These are phyloP conservation scores for Drosophila yooni DNA, from an alignment of 2,888 invertebrate species.

Conservation along the genomic window DNA sequence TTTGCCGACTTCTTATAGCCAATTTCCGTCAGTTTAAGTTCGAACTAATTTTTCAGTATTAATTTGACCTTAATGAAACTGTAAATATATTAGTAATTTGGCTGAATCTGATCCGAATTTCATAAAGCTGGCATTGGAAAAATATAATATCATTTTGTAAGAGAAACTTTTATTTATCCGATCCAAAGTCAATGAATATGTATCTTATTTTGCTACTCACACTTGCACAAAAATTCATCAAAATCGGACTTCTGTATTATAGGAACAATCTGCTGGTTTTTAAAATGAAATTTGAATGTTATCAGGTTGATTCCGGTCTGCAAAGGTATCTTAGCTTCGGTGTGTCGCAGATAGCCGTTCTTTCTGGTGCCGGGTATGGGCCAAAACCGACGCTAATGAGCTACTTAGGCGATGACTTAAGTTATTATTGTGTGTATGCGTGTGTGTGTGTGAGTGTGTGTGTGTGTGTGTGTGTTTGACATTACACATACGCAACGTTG, in stretches of 20 bases:
- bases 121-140: neutral
- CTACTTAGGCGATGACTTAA: constrained; percentile 76
- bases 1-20: accelerated
- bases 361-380: constrained; percentile 42
- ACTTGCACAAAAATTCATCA: neutral
- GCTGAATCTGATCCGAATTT: neutral
- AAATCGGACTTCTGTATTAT: neutral
- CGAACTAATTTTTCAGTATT: neutral
- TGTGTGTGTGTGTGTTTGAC: constrained; percentile 37
- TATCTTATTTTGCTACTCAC: neutral
- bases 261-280: neutral
- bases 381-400: constrained; percentile 72
- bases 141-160: neutral
- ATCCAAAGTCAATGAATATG: neutral
- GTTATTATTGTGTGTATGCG: constrained; percentile 61
- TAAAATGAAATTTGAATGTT: neutral
- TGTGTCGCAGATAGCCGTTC: neutral
- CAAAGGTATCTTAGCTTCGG: neutral
- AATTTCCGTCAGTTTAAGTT: neutral
- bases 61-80: neutral
- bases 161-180: neutral
- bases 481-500: constrained; percentile 70
- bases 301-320: neutral
- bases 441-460: constrained; percentile 9
- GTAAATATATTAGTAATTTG: neutral